A percentile compares a stretch with the other conserved stretches of the same genome.
phyloP scores from a whole-genome alignment of 2,113 vertebrate species.

The Danionella cerebrum region DNA sequence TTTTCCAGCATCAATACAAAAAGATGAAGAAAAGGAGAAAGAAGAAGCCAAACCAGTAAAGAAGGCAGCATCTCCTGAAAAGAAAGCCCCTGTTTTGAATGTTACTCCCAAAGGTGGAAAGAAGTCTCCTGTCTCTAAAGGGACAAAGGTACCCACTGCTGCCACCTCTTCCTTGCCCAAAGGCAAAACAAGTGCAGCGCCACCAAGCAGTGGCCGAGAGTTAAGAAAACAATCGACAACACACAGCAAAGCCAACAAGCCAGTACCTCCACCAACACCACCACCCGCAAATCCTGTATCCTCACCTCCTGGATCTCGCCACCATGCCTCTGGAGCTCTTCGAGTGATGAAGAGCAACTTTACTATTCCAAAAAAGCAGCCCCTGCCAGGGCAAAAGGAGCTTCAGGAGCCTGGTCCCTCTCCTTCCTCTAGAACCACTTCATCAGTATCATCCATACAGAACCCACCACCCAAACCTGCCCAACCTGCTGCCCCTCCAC shows the following conservation, averaged over 20 bases:
- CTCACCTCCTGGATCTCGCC: constrained; percentile 60
- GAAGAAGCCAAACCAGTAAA: constrained; percentile 56
- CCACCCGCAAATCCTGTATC: constrained; percentile 35
- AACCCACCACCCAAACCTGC: constrained; percentile 44
- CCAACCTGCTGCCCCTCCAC: constrained; percentile 39
- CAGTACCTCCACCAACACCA: constrained; percentile 39
- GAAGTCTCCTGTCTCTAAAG: constrained; percentile 42
- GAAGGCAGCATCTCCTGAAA: constrained; percentile 43
- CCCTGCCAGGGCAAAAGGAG: constrained; percentile 57
- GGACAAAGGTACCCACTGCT: constrained; percentile 38
- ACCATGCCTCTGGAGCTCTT: constrained; percentile 62
- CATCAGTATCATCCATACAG: constrained; percentile 42
- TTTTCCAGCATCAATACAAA: constrained; percentile 49
- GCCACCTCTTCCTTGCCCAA: constrained; percentile 40
- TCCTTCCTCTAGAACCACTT: constrained; percentile 46
- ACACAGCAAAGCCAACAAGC: constrained; percentile 52
- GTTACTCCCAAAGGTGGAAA: constrained; percentile 45
- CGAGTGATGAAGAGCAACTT: constrained; percentile 64
- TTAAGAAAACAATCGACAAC: constrained; percentile 46
- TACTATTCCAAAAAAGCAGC: constrained; percentile 70
- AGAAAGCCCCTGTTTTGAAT: constrained; percentile 30
- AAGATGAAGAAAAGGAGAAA: constrained; percentile 45
- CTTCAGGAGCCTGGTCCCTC: constrained; percentile 33
- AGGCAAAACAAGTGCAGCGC: constrained; percentile 42
- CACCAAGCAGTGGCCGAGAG: constrained; percentile 33